A percentile compares a stretch with the other conserved stretches of the same genome.
Evolutionary conservation across 2,888 invertebrate genomes (phyloP).

Genomic region (Trisateles emortualis): DNA sequence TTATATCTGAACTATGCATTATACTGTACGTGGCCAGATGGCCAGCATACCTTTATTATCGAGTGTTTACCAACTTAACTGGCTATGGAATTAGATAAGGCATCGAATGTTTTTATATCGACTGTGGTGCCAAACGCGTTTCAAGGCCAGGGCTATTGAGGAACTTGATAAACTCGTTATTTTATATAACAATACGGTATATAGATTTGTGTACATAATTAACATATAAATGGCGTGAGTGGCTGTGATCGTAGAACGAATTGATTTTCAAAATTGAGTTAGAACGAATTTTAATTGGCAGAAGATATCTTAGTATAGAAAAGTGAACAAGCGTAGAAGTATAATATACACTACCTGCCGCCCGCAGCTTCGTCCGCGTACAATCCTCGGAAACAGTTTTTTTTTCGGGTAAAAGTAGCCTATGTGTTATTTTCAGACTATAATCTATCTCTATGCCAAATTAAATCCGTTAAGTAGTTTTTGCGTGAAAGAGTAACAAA

Average conservation of each 20-base stretch:
- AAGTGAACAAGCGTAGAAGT: too few relatives aligned
- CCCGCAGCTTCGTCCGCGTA: too few relatives aligned
- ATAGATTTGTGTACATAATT: background rate
- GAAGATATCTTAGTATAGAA: too few relatives aligned
- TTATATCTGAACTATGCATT: too few relatives aligned
- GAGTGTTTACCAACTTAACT: background rate
- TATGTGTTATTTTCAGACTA: too few relatives aligned
- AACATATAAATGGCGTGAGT: background rate
- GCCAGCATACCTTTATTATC: background rate
- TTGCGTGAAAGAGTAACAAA: too few relatives aligned
- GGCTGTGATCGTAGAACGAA: background rate
- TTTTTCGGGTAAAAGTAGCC: too few relatives aligned
- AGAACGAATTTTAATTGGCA: background rate
- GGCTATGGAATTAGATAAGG: constrained; percentile 6
- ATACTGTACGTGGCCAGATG: too few relatives aligned
- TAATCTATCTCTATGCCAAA: too few relatives aligned
- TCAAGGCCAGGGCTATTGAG: constrained; percentile 17
- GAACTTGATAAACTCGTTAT: constrained; percentile 25
- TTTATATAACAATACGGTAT: background rate
- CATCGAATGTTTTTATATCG: constrained; percentile 4
- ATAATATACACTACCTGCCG: too few relatives aligned
- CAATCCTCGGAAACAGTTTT: too few relatives aligned
- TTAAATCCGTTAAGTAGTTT: too few relatives aligned
- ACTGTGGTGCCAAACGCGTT: constrained; percentile 7
- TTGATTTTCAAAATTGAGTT: background rate